These are phyloP conservation scores for Urechis unicinctus DNA, from an alignment of 2,888 invertebrate species.

Conservation along the genomic window DNA sequence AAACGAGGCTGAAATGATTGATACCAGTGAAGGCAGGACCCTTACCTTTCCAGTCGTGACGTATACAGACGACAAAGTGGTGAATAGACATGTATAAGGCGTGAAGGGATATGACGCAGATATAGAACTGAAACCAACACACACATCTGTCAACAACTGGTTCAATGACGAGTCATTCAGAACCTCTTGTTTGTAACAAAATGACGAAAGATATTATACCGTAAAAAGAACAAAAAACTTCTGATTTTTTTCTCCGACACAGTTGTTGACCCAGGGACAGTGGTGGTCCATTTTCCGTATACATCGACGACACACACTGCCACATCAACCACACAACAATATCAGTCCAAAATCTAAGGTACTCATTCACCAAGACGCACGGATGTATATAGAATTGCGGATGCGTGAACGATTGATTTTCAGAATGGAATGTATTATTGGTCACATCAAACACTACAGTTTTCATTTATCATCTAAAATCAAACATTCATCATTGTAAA, in stretches of 20 bases:
- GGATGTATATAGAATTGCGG: too few species aligned
- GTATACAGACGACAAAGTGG: constrained; percentile 88
- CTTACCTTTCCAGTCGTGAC: constrained; percentile 77
- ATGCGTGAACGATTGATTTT: too few species aligned
- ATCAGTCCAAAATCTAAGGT: too few species aligned
- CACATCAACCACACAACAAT: too few species aligned
- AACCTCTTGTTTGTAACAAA: background rate
- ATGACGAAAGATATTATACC: constrained; percentile 31
- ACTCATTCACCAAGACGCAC: too few species aligned
- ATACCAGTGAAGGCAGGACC: too few species aligned
- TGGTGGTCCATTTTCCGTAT: constrained; percentile 81
- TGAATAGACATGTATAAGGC: constrained; percentile 84
- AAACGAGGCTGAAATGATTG: too few species aligned
- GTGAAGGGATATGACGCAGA: constrained; percentile 92
- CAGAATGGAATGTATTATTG: background rate
- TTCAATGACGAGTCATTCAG: background rate
- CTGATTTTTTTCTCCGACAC: constrained; percentile 98
- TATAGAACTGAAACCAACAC: constrained; percentile 90
- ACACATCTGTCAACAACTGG: too few species aligned
- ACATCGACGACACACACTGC: constrained; percentile 72
- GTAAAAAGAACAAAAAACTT: constrained; percentile 95
- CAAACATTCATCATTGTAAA: too few species aligned
- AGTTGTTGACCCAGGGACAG: constrained; percentile 98
- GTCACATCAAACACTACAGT: background rate
- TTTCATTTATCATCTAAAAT: too few species aligned